Percentiles rank a stretch among this genome's conserved stretches.
These are phyloP conservation scores for Gymnothorax reevesii DNA, from an alignment of 2,797 vertebrate genomes.

Conservation along the genomic window DNA sequence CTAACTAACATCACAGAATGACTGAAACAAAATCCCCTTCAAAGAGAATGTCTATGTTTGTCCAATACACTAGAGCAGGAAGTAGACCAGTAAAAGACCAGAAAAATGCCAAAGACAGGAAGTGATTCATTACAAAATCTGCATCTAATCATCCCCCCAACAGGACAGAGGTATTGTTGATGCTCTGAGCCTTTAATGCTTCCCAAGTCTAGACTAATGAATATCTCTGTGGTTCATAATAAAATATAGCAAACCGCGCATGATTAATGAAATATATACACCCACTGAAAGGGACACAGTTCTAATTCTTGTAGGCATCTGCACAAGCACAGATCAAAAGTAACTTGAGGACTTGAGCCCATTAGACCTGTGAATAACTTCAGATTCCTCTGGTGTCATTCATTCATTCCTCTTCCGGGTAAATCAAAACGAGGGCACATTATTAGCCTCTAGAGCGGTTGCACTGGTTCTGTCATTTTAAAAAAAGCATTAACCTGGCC, in stretches of 20 bases:
- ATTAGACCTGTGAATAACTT: constrained; percentile 66
- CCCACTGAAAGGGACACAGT: constrained; percentile 1
- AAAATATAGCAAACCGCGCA: constrained; percentile 46
- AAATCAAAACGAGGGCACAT: constrained; percentile 24
- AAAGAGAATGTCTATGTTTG: constrained; percentile 27
- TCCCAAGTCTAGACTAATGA: constrained; percentile 44
- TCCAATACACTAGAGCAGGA: constrained; percentile 55
- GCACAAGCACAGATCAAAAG: constrained; percentile 69
- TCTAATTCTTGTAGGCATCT: constrained; percentile 33
- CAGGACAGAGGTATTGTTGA: constrained; percentile 48
- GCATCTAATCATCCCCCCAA: constrained; percentile 62
- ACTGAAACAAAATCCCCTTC: constrained; percentile 5
- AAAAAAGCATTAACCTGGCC: constrained; percentile 49
- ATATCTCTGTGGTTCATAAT: constrained; percentile 42
- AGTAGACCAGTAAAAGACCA: constrained; percentile 58
- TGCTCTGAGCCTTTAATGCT: constrained; percentile 38
- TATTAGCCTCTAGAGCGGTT: constrained; percentile 29
- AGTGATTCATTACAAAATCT: constrained; percentile 62
- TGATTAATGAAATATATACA: constrained; percentile 46
- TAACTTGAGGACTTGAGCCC: constrained; percentile 62
- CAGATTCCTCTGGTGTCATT: constrained; percentile 53
- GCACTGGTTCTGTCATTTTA: constrained; percentile 35
- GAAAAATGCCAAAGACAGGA: constrained; percentile 55
- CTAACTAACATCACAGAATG: constrained; percentile 25
- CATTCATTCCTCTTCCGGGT: constrained; percentile 19